Conservation (phyloP, 2,113 vertebrate species). For the Pogona vitticeps region DNA sequence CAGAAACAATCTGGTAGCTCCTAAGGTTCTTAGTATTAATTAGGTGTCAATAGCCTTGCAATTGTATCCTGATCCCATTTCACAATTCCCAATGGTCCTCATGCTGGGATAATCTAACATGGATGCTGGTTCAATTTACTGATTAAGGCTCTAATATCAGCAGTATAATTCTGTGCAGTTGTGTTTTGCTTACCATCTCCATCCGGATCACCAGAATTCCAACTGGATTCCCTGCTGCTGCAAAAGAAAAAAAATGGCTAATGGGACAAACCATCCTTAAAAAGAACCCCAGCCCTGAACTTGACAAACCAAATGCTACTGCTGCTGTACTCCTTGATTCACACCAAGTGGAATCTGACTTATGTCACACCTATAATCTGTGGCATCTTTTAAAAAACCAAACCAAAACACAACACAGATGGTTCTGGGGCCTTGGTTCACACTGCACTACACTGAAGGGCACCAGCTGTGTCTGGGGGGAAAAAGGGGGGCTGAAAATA, state of each 20-base stretch:
- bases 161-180: neutral
- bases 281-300: neutral
- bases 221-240: slow-evolving; percentile 53
- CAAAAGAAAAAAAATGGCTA: slow-evolving; percentile 14
- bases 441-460: neutral
- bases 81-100: too few species aligned
- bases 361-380: neutral
- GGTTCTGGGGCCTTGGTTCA: too few species aligned
- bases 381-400: too few species aligned
- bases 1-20: neutral
- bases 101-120: neutral
- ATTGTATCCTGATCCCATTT: neutral
- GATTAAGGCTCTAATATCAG: neutral
- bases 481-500: neutral
- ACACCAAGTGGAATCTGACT: neutral
- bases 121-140: neutral
- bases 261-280: neutral
- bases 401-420: too few species aligned
- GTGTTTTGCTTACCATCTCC: slow-evolving; percentile 65
- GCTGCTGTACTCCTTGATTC: neutral
- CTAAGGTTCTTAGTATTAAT: neutral
- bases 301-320: neutral
- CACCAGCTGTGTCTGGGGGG: neutral
- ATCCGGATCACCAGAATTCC: slow-evolving; percentile 33
- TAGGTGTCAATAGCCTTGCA: neutral